Base-by-base conservation (phyloP, 1,140 invertebrate genomes). In the Pachypeltis micranthus region DNA sequence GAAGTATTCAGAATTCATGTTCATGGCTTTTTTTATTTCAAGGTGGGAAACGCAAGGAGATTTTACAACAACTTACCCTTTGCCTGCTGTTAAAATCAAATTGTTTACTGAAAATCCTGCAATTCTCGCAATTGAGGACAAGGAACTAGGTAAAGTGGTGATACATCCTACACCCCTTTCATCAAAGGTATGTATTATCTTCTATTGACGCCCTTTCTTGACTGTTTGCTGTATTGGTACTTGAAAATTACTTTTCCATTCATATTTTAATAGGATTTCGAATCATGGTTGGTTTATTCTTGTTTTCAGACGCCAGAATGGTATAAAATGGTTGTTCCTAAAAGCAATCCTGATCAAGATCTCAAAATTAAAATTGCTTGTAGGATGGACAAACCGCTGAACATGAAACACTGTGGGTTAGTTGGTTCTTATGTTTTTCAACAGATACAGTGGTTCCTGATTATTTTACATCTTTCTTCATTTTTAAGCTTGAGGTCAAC, bases 41-140 rank as follows among this genome's bases (percentile, higher is more conserved):
- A 91, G 89, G 87, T 96, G 92, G 92, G 92, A 94, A 68, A 95
- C 91, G 10, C 92, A 98, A 80, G 96, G 94, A 55, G 97, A 99
- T 76, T 99, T 99, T 74, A 91, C 91, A 60, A 99, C 96, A 7
- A 94, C 91, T 64, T 93, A 99, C 74, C 91, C 95, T 12, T 78
- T 99, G 56, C 96, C 97, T 47, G 83, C 90, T 31, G 94, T 99
- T 0, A 99, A 99, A 82, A 88, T 99, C 0, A 90, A 91, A 71
- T 75, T 96, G n/a, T 97, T 93, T 71, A 96, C 95, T 0, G 96
- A 99, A 80, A 98, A 95, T 74, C 92, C 94, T 23, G 91, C 91
- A 26, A 93, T 99, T 81, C 76, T 99, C 12, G 91, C 93, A n/a
- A 78, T 99, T 47, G 96, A 99, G 77, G 96, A 99, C 72, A 98